A percentile compares a stretch with the other conserved stretches of the same genome.
Conservation (phyloP, 2,797 vertebrate genomes). For the Synaphobranchus kaupii region DNA sequence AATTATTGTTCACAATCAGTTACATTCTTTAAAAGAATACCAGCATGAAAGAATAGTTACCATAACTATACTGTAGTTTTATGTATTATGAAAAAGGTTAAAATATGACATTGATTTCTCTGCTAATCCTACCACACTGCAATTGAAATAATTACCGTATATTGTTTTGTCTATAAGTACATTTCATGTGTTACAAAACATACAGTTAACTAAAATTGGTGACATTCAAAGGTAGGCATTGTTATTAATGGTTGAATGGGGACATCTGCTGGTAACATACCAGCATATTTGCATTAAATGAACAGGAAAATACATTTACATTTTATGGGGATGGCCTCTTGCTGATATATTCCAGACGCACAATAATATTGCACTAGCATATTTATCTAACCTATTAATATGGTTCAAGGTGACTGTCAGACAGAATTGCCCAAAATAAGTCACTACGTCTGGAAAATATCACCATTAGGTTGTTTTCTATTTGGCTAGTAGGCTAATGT, state of each 20-base stretch:
- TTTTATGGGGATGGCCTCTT: background rate
- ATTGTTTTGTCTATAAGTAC: background rate
- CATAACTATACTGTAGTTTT: no score
- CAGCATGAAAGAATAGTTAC: background rate
- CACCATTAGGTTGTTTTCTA: background rate
- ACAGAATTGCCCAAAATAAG: background rate
- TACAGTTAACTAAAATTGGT: background rate
- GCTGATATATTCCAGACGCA: background rate
- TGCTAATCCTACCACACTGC: background rate
- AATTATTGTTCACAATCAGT: background rate
- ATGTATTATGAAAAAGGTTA: background rate
- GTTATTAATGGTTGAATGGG: constrained; percentile 20
- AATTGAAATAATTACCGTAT: background rate
- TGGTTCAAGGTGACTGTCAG: no score
- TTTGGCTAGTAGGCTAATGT: background rate
- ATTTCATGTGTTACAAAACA: background rate
- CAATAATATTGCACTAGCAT: background rate
- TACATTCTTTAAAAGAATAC: background rate
- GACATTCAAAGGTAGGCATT: background rate
- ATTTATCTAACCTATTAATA: no score
- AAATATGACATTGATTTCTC: background rate
- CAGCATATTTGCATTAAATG: background rate
- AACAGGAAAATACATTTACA: background rate
- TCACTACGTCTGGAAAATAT: background rate
- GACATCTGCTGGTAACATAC: constrained; percentile 34